Evolutionary conservation across 2,888 invertebrate species (phyloP), one percentile per base, ranked within the genome.

Genomic region (Mayetiola destructor): DNA sequence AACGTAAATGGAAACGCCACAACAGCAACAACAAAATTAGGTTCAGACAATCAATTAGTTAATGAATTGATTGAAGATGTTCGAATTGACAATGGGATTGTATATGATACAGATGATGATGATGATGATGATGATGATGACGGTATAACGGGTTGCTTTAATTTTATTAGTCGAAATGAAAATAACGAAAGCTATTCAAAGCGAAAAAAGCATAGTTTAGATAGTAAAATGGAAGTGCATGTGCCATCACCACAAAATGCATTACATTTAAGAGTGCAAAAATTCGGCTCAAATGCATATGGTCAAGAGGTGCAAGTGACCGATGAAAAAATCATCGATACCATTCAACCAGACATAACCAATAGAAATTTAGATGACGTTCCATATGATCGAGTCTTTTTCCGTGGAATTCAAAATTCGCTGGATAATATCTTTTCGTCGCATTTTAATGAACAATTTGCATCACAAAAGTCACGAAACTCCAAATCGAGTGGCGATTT

Each of bases 401-500:
- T 72, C 61, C 65, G 66, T 32, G 63, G 62, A 14, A 64, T 69
- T 61, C 68, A 69, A 61, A 67, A 69, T 57, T 67, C 67, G 58
- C 61, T 69, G 20, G 69, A 71, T 56, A 64, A 72, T 59, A 68
- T 72, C 16, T 66, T 68, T 59, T 67, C 69, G 5, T 60, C 64
- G 36, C 59, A 59, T 53, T 59, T 8, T 30, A 55, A 32, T 55
- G 12, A 55, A 18, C 29, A 56, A 30, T 57, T 52, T 35, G 52
- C 18, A 3, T 30, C 57, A 12, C 35, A 18, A 12, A 21, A 40
- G 36, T 30, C 57, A 5, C 29, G 57, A 1, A 71, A 67, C 61
- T 72, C 72, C 8, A 72, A 72, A 57, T 72, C 72, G 0, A 72
- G 72, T 56, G 69, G 69, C 1, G 72, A 72, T 61, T 63, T 72